Evolutionary conservation across 2,797 vertebrate genomes (phyloP), one percentile per base, ranked within the genome.

Genomic region (Myripristis murdjan): DNA sequence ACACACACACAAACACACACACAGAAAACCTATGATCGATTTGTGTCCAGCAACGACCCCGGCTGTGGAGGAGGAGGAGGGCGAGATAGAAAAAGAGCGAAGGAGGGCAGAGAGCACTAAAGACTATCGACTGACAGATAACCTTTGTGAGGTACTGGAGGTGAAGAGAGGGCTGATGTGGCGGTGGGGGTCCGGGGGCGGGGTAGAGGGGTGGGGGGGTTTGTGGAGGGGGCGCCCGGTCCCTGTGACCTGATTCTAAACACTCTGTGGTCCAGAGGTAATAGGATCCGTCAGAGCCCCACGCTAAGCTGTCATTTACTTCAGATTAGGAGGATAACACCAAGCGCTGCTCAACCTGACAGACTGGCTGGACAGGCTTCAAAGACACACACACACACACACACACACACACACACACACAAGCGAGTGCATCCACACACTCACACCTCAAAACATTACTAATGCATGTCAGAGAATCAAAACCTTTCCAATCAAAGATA

Each of bases 111-210:
- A 82, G 82, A 75, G 81, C 78, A 85, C 77, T 88, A 82, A 84
- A 89, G 84, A 86, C 83, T 89, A 90, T 84, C 86, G 90, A 93
- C 86, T 87, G 86, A 85, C 61, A 64, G 87, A 86, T 91, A 85
- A 92, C 87, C 89, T 90, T 88, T 90, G 68, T 72, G 64, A 82
- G 69, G 66, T 73, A 76, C 85, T 77, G 77, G 73, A 78, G 73
- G 79, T 59, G 64, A 60, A 67, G 59, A 75, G 67, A 75, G 74
- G 73, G 74, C 70, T 83, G 84, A 82, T 66, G 67, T 60, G 70
- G 65, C 64, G 62, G 53, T 20, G 22, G 56, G 4, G 39, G 8
- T 9, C 56, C 12, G 62, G 28, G 28, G 52, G 46, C 70, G 35
- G 60, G 67, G 54, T 54, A 80, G 22, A 76, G 75, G 56, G 44